These are phyloP conservation scores for Aix galericulata DNA, from an alignment of 2,113 vertebrate genomes.

Conservation along the genomic window DNA sequence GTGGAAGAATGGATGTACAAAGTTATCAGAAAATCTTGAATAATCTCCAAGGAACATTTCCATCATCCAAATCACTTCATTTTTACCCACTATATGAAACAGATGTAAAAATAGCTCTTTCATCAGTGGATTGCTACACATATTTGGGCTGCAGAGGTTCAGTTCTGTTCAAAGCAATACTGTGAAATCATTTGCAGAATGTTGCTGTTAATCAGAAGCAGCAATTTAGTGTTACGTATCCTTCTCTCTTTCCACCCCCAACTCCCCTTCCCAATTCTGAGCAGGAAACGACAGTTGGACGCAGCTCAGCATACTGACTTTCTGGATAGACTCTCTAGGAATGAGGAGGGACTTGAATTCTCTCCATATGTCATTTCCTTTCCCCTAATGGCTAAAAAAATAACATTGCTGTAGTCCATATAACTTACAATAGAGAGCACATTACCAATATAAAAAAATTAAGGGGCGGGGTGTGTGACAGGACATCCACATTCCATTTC, in stretches of 20 bases:
- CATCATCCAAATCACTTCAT: slow-evolving; percentile 44
- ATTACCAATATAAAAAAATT: background rate
- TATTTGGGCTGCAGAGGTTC: slow-evolving; percentile 31
- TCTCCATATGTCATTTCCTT: slow-evolving; percentile 65
- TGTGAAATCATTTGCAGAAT: slow-evolving; percentile 51
- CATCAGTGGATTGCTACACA: slow-evolving; percentile 20
- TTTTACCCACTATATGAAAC: slow-evolving; percentile 67
- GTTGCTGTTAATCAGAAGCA: slow-evolving; percentile 47
- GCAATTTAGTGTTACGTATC: background rate
- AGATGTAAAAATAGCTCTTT: slow-evolving; percentile 72
- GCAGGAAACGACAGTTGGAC: slow-evolving; percentile 65
- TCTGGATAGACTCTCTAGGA: slow-evolving; percentile 75
- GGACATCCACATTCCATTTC: background rate
- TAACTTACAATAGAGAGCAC: background rate
- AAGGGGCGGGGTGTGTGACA: background rate
- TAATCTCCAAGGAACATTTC: slow-evolving; percentile 44
- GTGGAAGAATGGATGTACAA: slow-evolving; percentile 12
- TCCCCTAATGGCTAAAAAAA: slow-evolving; percentile 44
- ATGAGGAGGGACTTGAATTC: slow-evolving; percentile 68
- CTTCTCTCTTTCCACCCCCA: background rate
- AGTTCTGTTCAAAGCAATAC: background rate
- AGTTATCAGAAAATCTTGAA: slow-evolving; percentile 61
- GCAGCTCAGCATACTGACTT: slow-evolving; percentile 52
- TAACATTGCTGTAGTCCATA: slow-evolving; percentile 1
- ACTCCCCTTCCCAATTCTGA: slow-evolving; percentile 15